Evolutionary conservation across 2,797 vertebrate species (phyloP), one percentile per base, ranked within the genome.

Genomic region (Mionectes olivaceus): DNA sequence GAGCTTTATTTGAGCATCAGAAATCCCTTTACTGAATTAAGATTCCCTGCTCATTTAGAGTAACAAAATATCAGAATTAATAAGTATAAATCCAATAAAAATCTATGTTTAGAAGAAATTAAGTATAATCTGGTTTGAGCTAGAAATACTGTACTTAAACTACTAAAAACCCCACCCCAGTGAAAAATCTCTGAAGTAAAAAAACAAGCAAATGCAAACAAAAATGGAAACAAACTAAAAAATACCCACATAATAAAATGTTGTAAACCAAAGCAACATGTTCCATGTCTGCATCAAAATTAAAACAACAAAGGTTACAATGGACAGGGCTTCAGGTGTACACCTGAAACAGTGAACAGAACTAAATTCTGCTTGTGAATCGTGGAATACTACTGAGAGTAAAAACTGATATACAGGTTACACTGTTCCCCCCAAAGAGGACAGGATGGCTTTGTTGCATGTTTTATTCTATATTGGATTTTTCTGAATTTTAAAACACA

Each of bases 181-280:
- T 18, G 23, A 60, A 64, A 70, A 77, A 44, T 7, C 13, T 11
- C 19, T 43, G 28, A 86, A 35, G 24, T 52, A 35, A 79, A 79
- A 83, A 60, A 17, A 0, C 25, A 46, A 35, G 39, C 30, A 75
- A 49, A 46, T 64, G 37, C 4, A 64, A 74, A 87, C 5, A 57
- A n/a, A 19, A 57, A 55, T 33, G 7, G 7, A 84, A 77, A 55
- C 5, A 73, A 68, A 47, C 16, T 28, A 30, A 76, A 71, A 50
- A n/a, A 10, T 0, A 0, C 8, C 5, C 21, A 68, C 11, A 9
- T 24, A 47, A 67, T 35, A 17, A 61, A 52, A 50, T 15, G 2
- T 17, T 32, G 44, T 46, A 70, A 76, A 39, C 21, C 21, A 56
- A 27, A 32, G 18, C 19, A 11, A 68, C 11, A 30, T 8, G 3